A percentile compares a stretch with the other conserved stretches of the same genome.
Evolutionary conservation across 2,797 vertebrate species (phyloP).

Genomic region (Babyrousa celebensis): DNA sequence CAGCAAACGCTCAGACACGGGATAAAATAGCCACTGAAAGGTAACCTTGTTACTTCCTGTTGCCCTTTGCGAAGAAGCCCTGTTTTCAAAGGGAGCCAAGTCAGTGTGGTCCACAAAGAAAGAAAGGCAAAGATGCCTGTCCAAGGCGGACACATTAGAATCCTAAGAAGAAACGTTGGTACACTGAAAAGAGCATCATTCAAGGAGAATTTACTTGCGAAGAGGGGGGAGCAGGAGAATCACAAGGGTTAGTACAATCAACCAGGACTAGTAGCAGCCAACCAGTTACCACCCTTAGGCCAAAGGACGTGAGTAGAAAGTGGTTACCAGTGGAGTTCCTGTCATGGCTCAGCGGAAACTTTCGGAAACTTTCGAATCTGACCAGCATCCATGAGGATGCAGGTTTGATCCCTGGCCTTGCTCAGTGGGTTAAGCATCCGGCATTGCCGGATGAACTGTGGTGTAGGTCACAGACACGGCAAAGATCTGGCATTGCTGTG

Average conservation of each 20-base stretch:
- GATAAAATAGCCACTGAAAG: background rate
- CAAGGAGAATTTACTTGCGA: constrained; percentile 1
- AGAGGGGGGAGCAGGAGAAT: background rate
- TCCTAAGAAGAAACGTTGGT: constrained; percentile 18
- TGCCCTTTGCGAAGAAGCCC: background rate
- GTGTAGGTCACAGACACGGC: too few species aligned
- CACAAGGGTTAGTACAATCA: background rate
- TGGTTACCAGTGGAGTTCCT: too few species aligned
- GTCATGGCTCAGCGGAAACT: too few species aligned
- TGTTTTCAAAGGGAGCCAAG: background rate
- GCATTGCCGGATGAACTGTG: too few species aligned
- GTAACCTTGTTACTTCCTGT: background rate
- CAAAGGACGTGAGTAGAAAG: background rate
- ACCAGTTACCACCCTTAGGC: background rate
- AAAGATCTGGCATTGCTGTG: too few species aligned
- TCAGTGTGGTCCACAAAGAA: constrained; percentile 7
- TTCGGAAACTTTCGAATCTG: too few species aligned
- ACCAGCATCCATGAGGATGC: too few species aligned
- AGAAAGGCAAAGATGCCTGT: background rate
- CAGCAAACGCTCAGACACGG: constrained; percentile 55
- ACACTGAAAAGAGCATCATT: background rate
- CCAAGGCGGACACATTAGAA: background rate
- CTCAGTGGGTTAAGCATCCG: too few species aligned
- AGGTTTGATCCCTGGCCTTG: too few species aligned
- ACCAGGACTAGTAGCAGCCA: background rate